These are phyloP conservation scores for Sarcophaga caerulescens DNA, from an alignment of 2,888 invertebrate species.

Conservation along the genomic window DNA sequence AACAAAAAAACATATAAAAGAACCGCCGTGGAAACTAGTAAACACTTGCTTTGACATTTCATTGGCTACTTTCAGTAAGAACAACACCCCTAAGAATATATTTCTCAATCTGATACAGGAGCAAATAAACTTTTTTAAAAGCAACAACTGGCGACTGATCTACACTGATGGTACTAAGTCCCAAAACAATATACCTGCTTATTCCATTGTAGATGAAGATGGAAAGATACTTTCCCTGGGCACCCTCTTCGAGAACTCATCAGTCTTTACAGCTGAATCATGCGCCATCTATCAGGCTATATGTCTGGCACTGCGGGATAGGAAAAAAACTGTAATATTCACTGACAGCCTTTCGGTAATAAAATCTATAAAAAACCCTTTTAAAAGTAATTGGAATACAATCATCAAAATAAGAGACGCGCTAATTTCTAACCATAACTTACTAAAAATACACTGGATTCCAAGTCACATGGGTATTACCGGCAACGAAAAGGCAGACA, in stretches of 20 bases:
- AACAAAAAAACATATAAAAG: constrained; percentile 1
- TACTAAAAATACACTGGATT: constrained; percentile 9
- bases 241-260: too few relatives aligned
- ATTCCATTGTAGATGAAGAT: too few relatives aligned
- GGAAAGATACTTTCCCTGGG: too few relatives aligned
- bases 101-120: not conserved
- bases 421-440: not conserved
- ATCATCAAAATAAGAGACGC: not conserved
- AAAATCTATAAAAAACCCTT: not conserved
- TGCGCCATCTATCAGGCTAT: too few relatives aligned
- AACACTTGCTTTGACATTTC: not conserved
- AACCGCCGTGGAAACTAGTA: not conserved
- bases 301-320: not conserved
- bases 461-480: not conserved
- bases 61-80: not conserved
- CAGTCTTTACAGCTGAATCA: too few relatives aligned
- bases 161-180: too few relatives aligned
- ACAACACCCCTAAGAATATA: not conserved
- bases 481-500: too few relatives aligned
- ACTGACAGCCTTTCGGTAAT: not conserved
- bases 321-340: not conserved
- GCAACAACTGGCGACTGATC: not conserved
- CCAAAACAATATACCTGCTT: not conserved
- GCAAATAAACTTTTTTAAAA: not conserved
- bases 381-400: not conserved